phyloP scores from a whole-genome alignment of 2,113 vertebrate genomes.

The Conger conger region DNA sequence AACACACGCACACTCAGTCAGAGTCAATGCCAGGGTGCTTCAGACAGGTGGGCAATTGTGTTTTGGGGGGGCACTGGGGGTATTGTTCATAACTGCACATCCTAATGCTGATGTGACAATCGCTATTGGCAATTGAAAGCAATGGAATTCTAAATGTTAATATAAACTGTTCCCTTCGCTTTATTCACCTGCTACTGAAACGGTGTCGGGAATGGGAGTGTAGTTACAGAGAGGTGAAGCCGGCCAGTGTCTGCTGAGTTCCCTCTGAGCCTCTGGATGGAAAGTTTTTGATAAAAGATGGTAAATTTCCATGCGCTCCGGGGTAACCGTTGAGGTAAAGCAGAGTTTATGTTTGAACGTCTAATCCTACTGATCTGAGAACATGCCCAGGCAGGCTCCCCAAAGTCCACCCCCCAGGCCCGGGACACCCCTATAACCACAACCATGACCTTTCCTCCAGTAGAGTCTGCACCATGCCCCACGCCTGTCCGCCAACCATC shows the following conservation, averaged over 20 bases:
- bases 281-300: conserved; percentile 26
- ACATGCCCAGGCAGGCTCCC: conserved; percentile 44
- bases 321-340: conserved; percentile 39
- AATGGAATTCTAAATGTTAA: no score
- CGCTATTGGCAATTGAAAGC: no score
- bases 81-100: no score
- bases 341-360: conserved; percentile 44
- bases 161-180: no score
- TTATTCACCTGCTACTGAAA: no score
- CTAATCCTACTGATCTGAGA: conserved; percentile 20
- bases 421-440: conserved; percentile 35
- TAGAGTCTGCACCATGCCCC: no score
- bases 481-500: no score
- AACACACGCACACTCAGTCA: conserved; percentile 13
- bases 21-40: background rate
- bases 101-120: no score
- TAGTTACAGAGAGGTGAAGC: background rate
- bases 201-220: no score
- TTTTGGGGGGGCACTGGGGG: no score
- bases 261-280: conserved; percentile 22
- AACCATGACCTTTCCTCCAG: no score
- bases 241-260: conserved; percentile 16
- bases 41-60: background rate
- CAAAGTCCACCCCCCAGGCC: conserved; percentile 33
- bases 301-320: conserved; percentile 41